These are phyloP conservation scores for Cercopithecus mitis DNA, from an alignment of 2,797 vertebrate species.

Conservation along the genomic window DNA sequence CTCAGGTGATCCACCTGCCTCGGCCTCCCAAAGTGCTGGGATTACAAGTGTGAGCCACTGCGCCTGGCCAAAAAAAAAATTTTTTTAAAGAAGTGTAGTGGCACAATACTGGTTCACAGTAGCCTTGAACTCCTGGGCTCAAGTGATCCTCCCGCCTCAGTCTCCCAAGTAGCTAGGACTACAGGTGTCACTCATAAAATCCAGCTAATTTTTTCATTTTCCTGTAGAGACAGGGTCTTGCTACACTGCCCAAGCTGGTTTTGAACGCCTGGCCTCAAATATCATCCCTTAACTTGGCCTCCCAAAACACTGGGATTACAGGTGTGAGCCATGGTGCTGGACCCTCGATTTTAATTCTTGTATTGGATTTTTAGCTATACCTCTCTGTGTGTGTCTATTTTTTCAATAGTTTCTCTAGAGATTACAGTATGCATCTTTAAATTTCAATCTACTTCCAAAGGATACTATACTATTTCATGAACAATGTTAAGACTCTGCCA, in stretches of 20 bases:
- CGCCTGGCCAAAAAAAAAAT: neutral
- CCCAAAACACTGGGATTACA: neutral
- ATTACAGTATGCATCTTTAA: neutral
- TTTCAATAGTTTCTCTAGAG: neutral
- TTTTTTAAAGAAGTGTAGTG: neutral
- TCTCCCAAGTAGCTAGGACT: neutral
- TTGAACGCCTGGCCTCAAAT: neutral
- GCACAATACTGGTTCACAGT: neutral
- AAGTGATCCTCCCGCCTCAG: neutral
- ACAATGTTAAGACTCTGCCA: neutral
- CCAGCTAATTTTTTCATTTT: neutral
- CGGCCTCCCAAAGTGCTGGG: neutral
- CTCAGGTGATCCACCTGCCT: neutral
- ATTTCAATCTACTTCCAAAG: neutral
- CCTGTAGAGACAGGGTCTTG: neutral
- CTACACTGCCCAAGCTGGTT: neutral
- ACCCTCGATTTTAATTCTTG: neutral
- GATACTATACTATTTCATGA: neutral
- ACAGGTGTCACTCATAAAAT: neutral
- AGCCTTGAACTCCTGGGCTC: neutral
- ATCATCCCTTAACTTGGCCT: neutral
- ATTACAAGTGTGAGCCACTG: neutral
- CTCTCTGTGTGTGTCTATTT: neutral
- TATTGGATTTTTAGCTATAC: neutral
- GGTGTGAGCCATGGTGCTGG: accelerated